Conservation (phyloP, 1,140 invertebrate genomes). For the Himalopsyche phryganea region DNA sequence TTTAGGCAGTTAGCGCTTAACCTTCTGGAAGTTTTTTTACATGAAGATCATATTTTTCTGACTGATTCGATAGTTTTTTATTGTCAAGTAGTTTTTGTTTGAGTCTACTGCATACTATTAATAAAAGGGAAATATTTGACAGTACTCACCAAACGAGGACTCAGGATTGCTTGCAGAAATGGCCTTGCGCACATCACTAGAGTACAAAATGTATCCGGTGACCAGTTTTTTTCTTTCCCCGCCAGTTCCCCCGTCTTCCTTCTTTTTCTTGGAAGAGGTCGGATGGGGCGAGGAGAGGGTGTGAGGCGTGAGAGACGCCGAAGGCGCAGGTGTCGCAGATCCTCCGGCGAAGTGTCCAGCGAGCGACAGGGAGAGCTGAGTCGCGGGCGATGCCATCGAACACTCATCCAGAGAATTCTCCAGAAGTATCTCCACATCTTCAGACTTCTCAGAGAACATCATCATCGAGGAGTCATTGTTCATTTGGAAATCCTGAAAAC, state of each 20-base stretch:
- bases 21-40: too few species aligned
- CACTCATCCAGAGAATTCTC: constrained; percentile 51
- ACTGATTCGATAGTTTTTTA: too few species aligned
- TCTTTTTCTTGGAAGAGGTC: constrained; percentile 53
- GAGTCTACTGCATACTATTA: too few species aligned
- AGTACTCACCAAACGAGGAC: constrained; percentile 77
- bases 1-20: too few species aligned
- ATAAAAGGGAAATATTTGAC: too few species aligned
- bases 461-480: too few species aligned
- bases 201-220: constrained; percentile 98
- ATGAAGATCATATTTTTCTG: too few species aligned
- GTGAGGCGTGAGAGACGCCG: constrained; percentile 43
- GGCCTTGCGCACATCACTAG: constrained; percentile 91
- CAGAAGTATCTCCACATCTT: constrained; percentile 50
- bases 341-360: constrained; percentile 36
- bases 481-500: too few species aligned
- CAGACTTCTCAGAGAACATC: constrained; percentile 35
- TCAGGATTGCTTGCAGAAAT: constrained; percentile 86
- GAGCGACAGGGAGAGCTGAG: constrained; percentile 39
- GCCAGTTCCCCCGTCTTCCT: constrained; percentile 51
- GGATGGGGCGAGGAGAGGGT: neutral
- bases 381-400: constrained; percentile 47
- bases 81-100: too few species aligned
- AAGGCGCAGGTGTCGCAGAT: constrained; percentile 23
- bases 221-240: constrained; percentile 76